These are phyloP conservation scores for Limnephilus marmoratus DNA, from an alignment of 2,888 invertebrate genomes.

Conservation along the genomic window DNA sequence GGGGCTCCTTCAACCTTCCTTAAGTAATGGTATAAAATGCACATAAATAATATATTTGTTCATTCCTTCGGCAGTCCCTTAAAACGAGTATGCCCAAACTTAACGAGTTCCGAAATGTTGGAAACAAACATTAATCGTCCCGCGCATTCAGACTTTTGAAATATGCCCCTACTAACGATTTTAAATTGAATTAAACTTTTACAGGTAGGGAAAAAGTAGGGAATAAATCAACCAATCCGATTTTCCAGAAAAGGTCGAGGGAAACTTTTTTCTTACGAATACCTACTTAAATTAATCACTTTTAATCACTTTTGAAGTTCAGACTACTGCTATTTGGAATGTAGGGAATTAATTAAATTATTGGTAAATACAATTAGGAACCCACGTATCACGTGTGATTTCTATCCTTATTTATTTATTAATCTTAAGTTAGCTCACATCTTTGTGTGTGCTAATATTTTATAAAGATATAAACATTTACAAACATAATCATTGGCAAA, in stretches of 20 bases:
- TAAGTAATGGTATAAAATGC: slow-evolving; percentile 20
- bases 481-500: too few relatives aligned
- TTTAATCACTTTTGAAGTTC: slow-evolving; percentile 21
- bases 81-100: background rate
- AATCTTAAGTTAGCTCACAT: too few relatives aligned
- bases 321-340: background rate
- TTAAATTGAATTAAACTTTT: slow-evolving; percentile 49
- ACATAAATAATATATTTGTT: slow-evolving; percentile 21
- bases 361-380: background rate
- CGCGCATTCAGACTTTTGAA: slow-evolving; percentile 34
- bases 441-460: too few relatives aligned
- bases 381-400: background rate
- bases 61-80: background rate
- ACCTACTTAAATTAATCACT: slow-evolving; percentile 45
- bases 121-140: slow-evolving; percentile 46
- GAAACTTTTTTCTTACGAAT: slow-evolving; percentile 35
- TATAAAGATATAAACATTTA: too few relatives aligned
- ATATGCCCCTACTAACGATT: slow-evolving; percentile 47
- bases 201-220: slow-evolving; percentile 35
- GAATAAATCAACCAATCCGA: slow-evolving; percentile 40
- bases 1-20: background rate
- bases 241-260: slow-evolving; percentile 9
- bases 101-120: slow-evolving; percentile 33
- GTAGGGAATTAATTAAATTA: slow-evolving; percentile 29
- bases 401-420: too few relatives aligned